Evolutionary conservation across 2,888 invertebrate genomes (phyloP).

Genomic region (Ptychoptera albimana): DNA sequence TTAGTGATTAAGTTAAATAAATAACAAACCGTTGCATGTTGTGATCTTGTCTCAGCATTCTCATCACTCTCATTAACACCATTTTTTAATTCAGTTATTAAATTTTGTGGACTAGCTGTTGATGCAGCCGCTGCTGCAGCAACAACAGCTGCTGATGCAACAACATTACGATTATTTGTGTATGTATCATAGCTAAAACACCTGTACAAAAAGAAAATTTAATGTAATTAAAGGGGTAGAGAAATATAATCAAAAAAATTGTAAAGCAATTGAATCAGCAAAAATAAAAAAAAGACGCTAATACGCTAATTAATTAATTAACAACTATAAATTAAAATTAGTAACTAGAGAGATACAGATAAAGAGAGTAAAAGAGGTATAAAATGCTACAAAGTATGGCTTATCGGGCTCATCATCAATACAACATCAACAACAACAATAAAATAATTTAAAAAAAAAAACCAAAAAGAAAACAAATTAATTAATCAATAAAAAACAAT

Average conservation of each 20-base stretch:
- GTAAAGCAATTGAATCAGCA: neutral
- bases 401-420: too few relatives aligned
- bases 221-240: neutral
- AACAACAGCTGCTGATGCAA: neutral
- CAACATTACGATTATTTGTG: slow-evolving; percentile 22
- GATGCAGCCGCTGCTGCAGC: neutral
- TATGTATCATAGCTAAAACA: slow-evolving; percentile 26
- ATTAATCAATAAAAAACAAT: too few relatives aligned
- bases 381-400: too few relatives aligned
- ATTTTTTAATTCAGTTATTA: neutral
- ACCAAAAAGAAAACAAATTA: too few relatives aligned
- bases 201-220: slow-evolving; percentile 12
- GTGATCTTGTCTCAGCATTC: neutral
- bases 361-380: too few relatives aligned
- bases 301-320: neutral
- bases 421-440: too few relatives aligned
- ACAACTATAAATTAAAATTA: neutral
- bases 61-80: neutral
- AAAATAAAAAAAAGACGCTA: neutral
- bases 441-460: too few relatives aligned
- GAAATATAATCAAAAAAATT: neutral
- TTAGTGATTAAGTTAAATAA: neutral
- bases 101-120: neutral
- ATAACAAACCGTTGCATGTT: slow-evolving; percentile 1
- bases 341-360: too few relatives aligned